These are phyloP conservation scores for Drosophila simulans DNA, from an alignment of 1,140 invertebrate species.

Conservation along the genomic window DNA sequence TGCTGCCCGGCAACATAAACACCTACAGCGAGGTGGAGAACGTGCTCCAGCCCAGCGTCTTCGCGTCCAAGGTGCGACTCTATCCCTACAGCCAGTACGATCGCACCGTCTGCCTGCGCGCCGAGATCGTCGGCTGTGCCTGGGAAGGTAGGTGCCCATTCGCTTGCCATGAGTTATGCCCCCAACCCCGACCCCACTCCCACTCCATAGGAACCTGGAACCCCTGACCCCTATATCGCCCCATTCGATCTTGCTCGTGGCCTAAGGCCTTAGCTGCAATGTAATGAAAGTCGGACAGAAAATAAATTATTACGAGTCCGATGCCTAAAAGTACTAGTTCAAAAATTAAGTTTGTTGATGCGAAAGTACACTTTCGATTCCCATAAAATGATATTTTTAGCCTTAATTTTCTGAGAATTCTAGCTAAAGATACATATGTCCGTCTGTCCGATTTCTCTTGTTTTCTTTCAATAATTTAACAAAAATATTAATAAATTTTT, in stretches of 20 bases:
- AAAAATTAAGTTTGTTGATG: not conserved
- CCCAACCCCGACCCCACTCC: no score
- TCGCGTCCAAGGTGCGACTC: conserved; percentile 94
- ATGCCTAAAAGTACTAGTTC: not conserved
- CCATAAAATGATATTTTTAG: no score
- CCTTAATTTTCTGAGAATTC: no score
- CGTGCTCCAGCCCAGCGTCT: conserved; percentile 91
- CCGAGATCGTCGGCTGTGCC: conserved; percentile 94
- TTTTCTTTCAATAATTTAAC: no score
- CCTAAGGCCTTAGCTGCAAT: conserved; percentile 6
- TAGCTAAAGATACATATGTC: no score
- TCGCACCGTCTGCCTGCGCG: conserved; percentile 95
- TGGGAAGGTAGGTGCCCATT: conserved; percentile 89
- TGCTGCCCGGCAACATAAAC: conserved; percentile 94
- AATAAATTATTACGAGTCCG: not conserved
- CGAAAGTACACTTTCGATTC: no score
- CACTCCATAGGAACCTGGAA: no score
- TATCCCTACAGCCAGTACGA: conserved; percentile 95
- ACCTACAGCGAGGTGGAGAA: conserved; percentile 93
- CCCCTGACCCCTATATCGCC: not conserved
- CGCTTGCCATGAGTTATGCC: no score
- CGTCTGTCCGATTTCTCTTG: no score
- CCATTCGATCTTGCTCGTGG: conserved; percentile 56
- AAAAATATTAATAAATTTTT: no score
- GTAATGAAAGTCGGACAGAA: not conserved